phyloP scores from a whole-genome alignment of 2,113 vertebrate genomes.

The Ivindomyrus marchei region DNA sequence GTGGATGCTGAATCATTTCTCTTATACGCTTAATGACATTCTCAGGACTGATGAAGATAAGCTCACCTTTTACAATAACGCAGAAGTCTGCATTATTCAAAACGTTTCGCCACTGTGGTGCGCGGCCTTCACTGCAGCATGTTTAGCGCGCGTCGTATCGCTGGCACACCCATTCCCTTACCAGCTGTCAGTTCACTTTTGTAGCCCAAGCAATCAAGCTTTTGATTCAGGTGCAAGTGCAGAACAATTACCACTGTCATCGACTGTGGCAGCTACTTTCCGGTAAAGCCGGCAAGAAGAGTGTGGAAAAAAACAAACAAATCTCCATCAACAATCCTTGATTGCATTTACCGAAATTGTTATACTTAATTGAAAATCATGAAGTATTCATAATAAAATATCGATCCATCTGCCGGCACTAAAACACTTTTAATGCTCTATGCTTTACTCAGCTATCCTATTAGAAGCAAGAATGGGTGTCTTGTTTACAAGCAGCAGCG shows the following conservation, averaged over 20 bases:
- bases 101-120: too few relatives aligned
- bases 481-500: conserved; percentile 48
- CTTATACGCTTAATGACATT: neutral
- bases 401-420: conserved; percentile 21
- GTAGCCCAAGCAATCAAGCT: neutral
- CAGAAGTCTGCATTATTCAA: neutral
- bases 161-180: neutral
- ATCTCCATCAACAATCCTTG: conserved; percentile 16
- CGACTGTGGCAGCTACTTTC: conserved; percentile 12
- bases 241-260: neutral
- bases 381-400: conserved; percentile 31
- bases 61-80: neutral
- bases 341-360: conserved; percentile 24
- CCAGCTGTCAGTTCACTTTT: conserved; percentile 8
- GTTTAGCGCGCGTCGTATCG: neutral
- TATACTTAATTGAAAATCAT: conserved; percentile 27
- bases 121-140: neutral
- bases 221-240: conserved; percentile 3
- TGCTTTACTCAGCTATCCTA: conserved; percentile 28
- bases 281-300: neutral
- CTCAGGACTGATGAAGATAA: neutral
- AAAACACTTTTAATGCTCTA: conserved; percentile 30
- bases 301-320: conserved; percentile 17
- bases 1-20: neutral
- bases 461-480: conserved; percentile 41